Evolutionary conservation across 92 coral and sea anemone genomes (phyloP), one percentile per base, ranked within the genome.

Genomic region (Parazoanthus atlanticus): DNA sequence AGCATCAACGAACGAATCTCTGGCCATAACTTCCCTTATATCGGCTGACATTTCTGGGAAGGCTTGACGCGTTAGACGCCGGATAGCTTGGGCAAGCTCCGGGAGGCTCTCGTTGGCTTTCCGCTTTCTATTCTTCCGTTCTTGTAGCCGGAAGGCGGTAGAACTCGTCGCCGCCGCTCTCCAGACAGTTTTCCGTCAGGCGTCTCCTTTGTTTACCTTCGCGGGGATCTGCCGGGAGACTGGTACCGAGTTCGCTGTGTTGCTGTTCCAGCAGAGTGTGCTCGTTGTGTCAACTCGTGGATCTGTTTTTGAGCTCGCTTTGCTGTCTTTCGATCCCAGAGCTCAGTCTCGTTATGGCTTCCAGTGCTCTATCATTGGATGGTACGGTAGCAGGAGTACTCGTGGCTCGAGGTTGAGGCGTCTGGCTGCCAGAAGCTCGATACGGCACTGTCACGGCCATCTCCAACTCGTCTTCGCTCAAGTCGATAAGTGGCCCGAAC

Each of bases 11-110:
- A 91, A 88, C 6, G 71, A 70, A 43, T 84, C 87, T 54, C 75
- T 82, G 84, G 81, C 89, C 38, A 81, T 34, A 30, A 69, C 52
- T 74, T 82, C 85, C 17, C 85, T 80, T 21, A 76, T 88, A 5
- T 47, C 88, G 2, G 88, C 58, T 9, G 85, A 69, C 16, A 86
- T 78, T 6, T 86, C 78, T 43, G 90, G 94, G 71, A 47, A 88
- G 69, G 87, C 84, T 28, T 31, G 70, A 25, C 74, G 33, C 6
- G 91, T 88, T 15, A 89, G 89, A 1, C 84, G 52, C 32, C 86
- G n/a, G 12, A 91, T 88, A 1, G 93, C 83, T 79, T 79, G 92
- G 23, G 92, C 90, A 49, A 91, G 88, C 72, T 88, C 88, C 54
- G 85, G 93, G 30, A 88, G 85, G 81, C 75, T 56, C 76, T 90